Evolutionary conservation across 2,113 vertebrate genomes (phyloP).

Genomic region (Amphiprion percula): DNA sequence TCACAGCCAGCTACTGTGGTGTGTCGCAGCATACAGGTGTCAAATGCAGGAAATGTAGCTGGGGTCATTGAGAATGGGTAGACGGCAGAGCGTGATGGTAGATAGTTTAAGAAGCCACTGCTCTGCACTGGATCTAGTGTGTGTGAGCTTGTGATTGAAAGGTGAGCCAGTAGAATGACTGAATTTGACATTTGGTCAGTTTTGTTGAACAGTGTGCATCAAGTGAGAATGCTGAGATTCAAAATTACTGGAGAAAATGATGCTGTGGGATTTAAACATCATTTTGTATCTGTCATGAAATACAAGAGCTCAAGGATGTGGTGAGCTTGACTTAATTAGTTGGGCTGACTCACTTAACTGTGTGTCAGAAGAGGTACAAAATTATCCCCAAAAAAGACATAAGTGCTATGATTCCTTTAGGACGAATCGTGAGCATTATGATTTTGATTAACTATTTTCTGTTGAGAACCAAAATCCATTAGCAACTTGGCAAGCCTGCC

Average conservation of each 20-base stretch:
- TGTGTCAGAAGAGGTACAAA: constrained; percentile 35
- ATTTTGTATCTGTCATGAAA: constrained; percentile 7
- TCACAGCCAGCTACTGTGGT: constrained; percentile 27
- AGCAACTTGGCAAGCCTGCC: constrained; percentile 52
- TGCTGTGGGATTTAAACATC: not conserved
- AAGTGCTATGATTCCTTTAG: constrained; percentile 18
- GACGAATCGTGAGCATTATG: constrained; percentile 27
- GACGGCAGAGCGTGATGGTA: constrained; percentile 8
- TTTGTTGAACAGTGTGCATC: not conserved
- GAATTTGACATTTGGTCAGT: not conserved
- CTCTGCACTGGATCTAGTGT: not conserved
- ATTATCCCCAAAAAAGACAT: constrained; percentile 42
- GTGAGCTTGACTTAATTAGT: constrained; percentile 46
- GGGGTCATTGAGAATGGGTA: constrained; percentile 25
- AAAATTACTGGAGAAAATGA: constrained; percentile 8
- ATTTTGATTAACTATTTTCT: constrained; percentile 55
- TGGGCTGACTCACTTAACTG: constrained; percentile 39
- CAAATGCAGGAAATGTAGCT: constrained; percentile 16
- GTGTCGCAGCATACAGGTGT: constrained; percentile 41
- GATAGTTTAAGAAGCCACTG: not conserved
- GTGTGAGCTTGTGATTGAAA: constrained; percentile 37
- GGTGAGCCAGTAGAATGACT: constrained; percentile 13
- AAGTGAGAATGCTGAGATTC: not conserved
- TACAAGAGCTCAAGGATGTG: constrained; percentile 19
- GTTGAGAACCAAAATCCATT: constrained; percentile 56